Conservation (phyloP, 1,140 invertebrate species). For the Bombus superbus region DNA sequence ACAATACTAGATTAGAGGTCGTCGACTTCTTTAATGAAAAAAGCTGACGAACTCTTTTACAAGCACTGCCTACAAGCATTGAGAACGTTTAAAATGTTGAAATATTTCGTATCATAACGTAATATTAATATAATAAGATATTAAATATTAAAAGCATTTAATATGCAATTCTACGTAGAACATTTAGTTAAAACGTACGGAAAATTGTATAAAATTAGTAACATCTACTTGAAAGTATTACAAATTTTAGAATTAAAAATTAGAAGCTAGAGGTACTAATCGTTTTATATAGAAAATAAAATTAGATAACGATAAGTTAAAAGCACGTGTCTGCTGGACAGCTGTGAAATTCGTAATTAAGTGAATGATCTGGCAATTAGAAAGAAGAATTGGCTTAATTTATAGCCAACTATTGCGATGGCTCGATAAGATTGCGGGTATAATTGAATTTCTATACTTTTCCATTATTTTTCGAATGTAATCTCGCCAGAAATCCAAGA, state of each 20-base stretch:
- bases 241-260: no score
- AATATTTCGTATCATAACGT: not conserved
- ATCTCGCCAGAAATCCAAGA: not conserved
- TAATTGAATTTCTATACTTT: slow-evolving; percentile 15
- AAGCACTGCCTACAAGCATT: not conserved
- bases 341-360: no score
- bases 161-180: not conserved
- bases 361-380: not conserved
- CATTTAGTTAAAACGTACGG: not conserved
- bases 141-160: not conserved
- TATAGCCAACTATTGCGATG: not conserved
- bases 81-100: not conserved
- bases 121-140: not conserved
- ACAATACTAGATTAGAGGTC: not conserved
- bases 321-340: not conserved
- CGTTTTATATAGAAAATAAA: not conserved
- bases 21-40: not conserved
- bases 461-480: slow-evolving; percentile 18
- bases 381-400: not conserved
- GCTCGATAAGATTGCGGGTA: not conserved
- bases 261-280: no score
- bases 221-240: no score
- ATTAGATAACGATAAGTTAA: not conserved
- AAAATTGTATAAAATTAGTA: no score
- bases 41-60: not conserved